Evolutionary conservation across 2,888 invertebrate genomes (phyloP).

Genomic region (Erebia epiphron): DNA sequence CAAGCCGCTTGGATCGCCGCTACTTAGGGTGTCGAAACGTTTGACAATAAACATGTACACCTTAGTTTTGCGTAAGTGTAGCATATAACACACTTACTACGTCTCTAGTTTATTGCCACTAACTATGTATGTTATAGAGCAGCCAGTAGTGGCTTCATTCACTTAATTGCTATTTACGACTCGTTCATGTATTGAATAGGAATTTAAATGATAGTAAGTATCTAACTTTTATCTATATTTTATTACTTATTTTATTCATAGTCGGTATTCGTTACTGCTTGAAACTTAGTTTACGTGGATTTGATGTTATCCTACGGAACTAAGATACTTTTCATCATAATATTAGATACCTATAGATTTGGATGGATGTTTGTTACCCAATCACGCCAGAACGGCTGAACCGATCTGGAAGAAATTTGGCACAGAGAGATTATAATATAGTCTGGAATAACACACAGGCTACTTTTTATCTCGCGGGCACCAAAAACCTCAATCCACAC

Average conservation of each 20-base stretch:
- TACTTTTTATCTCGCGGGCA: too few relatives aligned
- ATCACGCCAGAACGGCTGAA: too few relatives aligned
- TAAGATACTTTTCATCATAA: too few relatives aligned
- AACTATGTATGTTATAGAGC: neutral
- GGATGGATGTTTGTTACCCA: too few relatives aligned
- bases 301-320: neutral
- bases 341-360: too few relatives aligned
- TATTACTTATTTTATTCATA: neutral
- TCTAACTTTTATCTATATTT: neutral
- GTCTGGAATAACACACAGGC: too few relatives aligned
- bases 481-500: too few relatives aligned
- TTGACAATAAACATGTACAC: conserved; percentile 67
- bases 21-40: conserved; percentile 59
- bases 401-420: too few relatives aligned
- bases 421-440: too few relatives aligned
- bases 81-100: conserved; percentile 31
- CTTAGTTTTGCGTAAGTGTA: conserved; percentile 63
- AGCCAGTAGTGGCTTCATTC: conserved; percentile 2
- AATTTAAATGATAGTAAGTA: conserved; percentile 1
- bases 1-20: conserved; percentile 56
- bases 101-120: conserved; percentile 3
- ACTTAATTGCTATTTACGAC: neutral
- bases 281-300: neutral
- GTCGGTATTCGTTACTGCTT: neutral
- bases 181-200: conserved; percentile 13